Evolutionary conservation across 37 sponge, comb jelly and placozoan genomes (phyloP).

Genomic region (Petrosia ficiformis): DNA sequence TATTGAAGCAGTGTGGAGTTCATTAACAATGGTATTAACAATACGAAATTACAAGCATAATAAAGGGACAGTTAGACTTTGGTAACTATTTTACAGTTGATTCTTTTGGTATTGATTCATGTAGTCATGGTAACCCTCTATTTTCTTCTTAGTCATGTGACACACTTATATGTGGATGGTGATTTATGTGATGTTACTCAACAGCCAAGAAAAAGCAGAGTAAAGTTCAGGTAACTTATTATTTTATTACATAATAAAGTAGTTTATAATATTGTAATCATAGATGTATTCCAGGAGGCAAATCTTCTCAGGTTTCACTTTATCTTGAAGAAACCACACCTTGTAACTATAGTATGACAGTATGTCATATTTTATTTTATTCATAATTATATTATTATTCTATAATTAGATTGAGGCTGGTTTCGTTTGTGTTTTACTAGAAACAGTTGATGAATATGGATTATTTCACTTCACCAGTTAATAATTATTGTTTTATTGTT

Average conservation of each 20-base stretch:
- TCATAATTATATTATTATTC: neutral
- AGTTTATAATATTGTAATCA: neutral
- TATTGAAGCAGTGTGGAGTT: too few relatives aligned
- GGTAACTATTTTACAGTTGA: too few relatives aligned
- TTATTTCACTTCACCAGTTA: too few relatives aligned
- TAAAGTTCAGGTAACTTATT: conserved; percentile 67
- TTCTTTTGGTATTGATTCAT: neutral
- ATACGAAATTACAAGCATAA: neutral
- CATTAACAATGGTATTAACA: neutral
- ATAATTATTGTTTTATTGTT: too few relatives aligned
- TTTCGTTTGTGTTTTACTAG: conserved; percentile 60
- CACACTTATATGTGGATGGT: conserved; percentile 62
- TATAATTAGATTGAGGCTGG: conserved; percentile 46
- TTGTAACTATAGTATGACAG: conserved; percentile 67
- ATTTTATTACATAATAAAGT: neutral
- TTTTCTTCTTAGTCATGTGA: conserved; percentile 72
- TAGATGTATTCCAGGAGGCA: conserved; percentile 42
- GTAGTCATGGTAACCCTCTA: neutral
- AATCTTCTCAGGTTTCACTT: conserved; percentile 43
- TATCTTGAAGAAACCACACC: conserved; percentile 71
- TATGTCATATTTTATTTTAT: conserved; percentile 8
- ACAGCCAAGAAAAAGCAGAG: conserved; percentile 49
- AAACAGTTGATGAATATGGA: conserved; percentile 58
- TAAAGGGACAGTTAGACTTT: too few relatives aligned
- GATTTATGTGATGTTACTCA: conserved; percentile 78